Base-by-base conservation (phyloP, 1,140 invertebrate species). In the Drosophila teissieri region DNA sequence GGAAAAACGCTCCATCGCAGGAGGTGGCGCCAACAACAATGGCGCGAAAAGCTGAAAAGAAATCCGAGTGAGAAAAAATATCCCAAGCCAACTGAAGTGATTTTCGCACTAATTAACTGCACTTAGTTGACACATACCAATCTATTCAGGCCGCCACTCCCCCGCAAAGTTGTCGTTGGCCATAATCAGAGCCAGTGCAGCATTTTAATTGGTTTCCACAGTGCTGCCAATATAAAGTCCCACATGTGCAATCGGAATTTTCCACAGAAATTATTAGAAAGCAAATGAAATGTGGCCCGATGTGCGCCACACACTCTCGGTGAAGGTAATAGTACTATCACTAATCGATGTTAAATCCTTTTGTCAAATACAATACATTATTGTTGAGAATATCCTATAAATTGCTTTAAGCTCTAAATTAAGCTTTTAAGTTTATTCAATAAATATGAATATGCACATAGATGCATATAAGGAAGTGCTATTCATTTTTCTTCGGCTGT, bases 81-180 rank as follows among this genome's bases (percentile, higher is more conserved):
- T 88, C 84, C 84, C 84, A 65, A 78, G 84, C 80, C 84, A 89
- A 89, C 84, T 89, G 76, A 84, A 89, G 84, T 89, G 84, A 89
- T 89, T 89, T 89, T 89, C 84, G 84, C 84, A 89, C 84, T 89
- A 89, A 89, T 89, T 89, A 89, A 89, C 84, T 89, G 85, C 84
- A 84, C 84, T 89, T 89, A 89, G 80, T 89, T 89, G 84, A 89
- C 84, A 89, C 84, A 89, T 89, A 89, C 80, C 84, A 89, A 89
- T 88, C 84, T 88, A 82, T 88, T 82, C 79, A 88, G 75, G 82
- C 65, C 73, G 48, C 70, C 74, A 46, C 37, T 48, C 49, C 34
- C 52, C 10, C 55, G 24, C 42, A 53, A 6, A 31, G 14, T 54
- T 68, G 70, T 80, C 78, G 81, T 76, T 51, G 79, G 80, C 64